Conservation (phyloP, 1,140 invertebrate species). For the Eulimnadia texana region DNA sequence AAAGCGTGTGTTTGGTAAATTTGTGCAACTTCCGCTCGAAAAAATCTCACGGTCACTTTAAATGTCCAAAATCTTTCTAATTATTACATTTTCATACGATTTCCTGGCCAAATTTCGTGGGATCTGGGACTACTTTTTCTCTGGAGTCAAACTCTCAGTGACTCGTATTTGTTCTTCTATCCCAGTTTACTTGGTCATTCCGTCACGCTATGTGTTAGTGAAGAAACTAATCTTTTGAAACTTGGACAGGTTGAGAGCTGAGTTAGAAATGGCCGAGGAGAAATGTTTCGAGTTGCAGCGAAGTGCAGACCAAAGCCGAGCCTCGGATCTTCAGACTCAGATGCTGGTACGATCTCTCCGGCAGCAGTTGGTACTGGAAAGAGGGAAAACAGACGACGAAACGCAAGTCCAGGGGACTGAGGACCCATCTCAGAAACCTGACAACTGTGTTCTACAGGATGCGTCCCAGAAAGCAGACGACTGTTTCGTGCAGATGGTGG, state of each 20-base stretch:
- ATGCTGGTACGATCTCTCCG: not conserved
- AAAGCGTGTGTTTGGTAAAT: no score
- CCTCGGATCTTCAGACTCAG: conserved; percentile 1
- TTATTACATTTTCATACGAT: no score
- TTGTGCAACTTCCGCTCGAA: no score
- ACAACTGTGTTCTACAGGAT: not conserved
- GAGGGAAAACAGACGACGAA: not conserved
- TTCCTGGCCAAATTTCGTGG: no score
- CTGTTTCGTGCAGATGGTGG: not conserved
- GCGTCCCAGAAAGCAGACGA: not conserved
- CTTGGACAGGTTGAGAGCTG: conserved; percentile 4
- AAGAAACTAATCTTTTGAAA: not conserved
- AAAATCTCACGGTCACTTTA: no score
- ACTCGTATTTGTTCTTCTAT: no score
- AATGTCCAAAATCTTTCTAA: no score
- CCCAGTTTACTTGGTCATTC: no score
- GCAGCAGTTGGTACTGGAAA: not conserved
- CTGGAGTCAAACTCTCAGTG: no score
- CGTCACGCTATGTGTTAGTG: no score
- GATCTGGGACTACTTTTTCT: no score
- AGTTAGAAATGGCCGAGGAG: conserved; percentile 8
- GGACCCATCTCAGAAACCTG: not conserved
- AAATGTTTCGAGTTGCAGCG: conserved; percentile 11
- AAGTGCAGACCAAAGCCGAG: not conserved
- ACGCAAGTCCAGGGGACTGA: not conserved